Base-by-base conservation (phyloP, 2,888 invertebrate species). In the Eupithecia pulchellata region DNA sequence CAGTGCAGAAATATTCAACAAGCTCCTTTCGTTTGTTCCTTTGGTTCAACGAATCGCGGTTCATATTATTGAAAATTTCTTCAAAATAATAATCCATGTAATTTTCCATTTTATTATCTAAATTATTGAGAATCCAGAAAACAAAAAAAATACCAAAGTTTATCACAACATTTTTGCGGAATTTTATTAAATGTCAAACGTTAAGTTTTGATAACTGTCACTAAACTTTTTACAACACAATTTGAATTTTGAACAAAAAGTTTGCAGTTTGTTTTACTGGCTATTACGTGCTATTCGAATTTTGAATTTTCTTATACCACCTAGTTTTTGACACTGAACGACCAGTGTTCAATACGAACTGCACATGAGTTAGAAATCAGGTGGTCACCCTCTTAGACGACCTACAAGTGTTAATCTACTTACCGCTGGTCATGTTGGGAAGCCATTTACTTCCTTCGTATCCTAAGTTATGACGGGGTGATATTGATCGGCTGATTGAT, bases 61-160 rank as follows among this genome's bases (percentile, higher is more conserved):
- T 96, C 85, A 97, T 91, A 79, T 95, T 95, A 78, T 95, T 92
- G 83, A 98, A 97, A 62, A 97, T 95, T 84, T 96, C 95, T 78
- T 97, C 97, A 82, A 97, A 97, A 91, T 97, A 97, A 85, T 95
- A 96, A 78, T 97, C 96, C 90, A 98, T 96, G 79, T 97, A 95
- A 76, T 96, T 95, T 88, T 97, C 97, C 97, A 69, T 69, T 62
- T 60, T 58, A 20, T 47, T 20, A 25, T 25, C 25, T 25, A 11
- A 52, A 25, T 4, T 13, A 52, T 39, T 4, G 4, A 0, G 17
- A 39, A 39, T 39, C 39, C 39, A n/a, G 39, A 25, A 25, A 13
- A 13, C 11, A 0, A 1, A 52, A 29, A 0, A 29, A 29, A 17
- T 8, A 17, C 3, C 11, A 29, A 57, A 57, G 17, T 39, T 17